Conservation (phyloP, 1,140 invertebrate genomes). For the Lineus longissimus region DNA sequence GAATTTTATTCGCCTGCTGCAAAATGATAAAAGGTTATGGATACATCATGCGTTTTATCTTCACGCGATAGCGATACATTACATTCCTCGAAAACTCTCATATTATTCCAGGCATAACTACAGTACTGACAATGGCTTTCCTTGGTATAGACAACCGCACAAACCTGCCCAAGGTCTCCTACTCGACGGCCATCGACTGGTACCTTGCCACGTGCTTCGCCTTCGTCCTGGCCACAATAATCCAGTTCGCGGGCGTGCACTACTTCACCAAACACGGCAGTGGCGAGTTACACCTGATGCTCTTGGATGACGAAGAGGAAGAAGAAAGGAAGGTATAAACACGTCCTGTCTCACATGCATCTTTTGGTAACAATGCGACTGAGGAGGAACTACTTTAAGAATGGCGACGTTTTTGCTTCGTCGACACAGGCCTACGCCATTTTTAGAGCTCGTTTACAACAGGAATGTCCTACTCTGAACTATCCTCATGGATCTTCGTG, state of each 20-base stretch:
- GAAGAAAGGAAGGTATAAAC: neutral
- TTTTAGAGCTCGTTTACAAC: too few species aligned
- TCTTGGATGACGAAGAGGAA: conserved; percentile 8
- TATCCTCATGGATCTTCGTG: too few species aligned
- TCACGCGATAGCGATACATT: too few species aligned
- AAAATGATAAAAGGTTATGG: too few species aligned
- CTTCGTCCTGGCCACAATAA: conserved; percentile 81
- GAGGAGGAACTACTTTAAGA: neutral
- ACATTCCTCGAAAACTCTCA: too few species aligned
- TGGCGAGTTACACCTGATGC: conserved; percentile 59
- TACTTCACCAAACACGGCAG: conserved; percentile 86
- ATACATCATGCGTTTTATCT: too few species aligned
- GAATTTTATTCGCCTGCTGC: too few species aligned
- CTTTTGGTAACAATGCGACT: neutral
- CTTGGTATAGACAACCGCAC: conserved; percentile 78
- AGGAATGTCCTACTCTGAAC: too few species aligned
- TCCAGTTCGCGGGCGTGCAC: conserved; percentile 76
- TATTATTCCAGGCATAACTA: conserved; percentile 72
- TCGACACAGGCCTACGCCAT: too few species aligned
- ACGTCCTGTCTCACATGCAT: neutral
- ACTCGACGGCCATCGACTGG: conserved; percentile 81
- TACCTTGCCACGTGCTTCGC: conserved; percentile 82
- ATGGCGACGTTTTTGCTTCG: neutral
- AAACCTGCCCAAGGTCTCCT: conserved; percentile 81
- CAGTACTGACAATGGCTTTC: conserved; percentile 84